phyloP scores from a whole-genome alignment of 2,888 invertebrate genomes.

The Mycalesis mineus region DNA sequence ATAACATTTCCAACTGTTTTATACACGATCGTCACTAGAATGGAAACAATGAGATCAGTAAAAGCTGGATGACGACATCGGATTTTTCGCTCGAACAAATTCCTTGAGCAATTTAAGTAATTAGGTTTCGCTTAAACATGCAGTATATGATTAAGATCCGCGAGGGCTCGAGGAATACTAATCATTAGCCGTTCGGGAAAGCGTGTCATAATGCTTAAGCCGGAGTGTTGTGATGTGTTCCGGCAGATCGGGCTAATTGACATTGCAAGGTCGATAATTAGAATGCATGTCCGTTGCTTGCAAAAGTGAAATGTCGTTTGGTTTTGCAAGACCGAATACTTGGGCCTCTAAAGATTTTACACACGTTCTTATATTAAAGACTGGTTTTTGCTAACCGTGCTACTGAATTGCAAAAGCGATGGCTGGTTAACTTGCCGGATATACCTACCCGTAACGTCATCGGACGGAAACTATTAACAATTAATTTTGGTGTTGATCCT shows the following conservation, averaged over 20 bases:
- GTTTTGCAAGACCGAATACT: slow-evolving; percentile 21
- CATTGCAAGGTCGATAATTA: slow-evolving; percentile 29
- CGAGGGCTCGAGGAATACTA: slow-evolving; percentile 30
- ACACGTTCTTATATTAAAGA: slow-evolving; percentile 2
- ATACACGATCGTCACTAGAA: background rate
- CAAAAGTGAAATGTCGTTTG: slow-evolving; percentile 26
- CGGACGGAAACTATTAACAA: background rate
- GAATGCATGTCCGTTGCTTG: slow-evolving; percentile 21
- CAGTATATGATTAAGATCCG: slow-evolving; percentile 23
- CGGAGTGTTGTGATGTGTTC: slow-evolving; percentile 32
- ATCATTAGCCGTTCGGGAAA: slow-evolving; percentile 28
- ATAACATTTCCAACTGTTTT: too few species aligned
- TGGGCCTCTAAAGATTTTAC: slow-evolving; percentile 8
- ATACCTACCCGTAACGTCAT: background rate
- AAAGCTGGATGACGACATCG: background rate
- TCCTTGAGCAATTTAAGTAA: slow-evolving; percentile 10
- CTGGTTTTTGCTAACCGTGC: slow-evolving; percentile 4
- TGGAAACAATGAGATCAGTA: background rate
- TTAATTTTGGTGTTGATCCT: background rate
- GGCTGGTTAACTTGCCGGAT: background rate
- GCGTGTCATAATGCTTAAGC: slow-evolving; percentile 32
- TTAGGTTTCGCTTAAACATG: slow-evolving; percentile 13
- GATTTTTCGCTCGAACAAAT: slow-evolving; percentile 3
- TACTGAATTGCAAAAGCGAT: background rate
- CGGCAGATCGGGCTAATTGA: slow-evolving; percentile 34